A percentile compares a stretch with the other conserved stretches of the same genome.
Conservation (phyloP, 2,113 vertebrate genomes). For the Cranoglanis bouderius region DNA sequence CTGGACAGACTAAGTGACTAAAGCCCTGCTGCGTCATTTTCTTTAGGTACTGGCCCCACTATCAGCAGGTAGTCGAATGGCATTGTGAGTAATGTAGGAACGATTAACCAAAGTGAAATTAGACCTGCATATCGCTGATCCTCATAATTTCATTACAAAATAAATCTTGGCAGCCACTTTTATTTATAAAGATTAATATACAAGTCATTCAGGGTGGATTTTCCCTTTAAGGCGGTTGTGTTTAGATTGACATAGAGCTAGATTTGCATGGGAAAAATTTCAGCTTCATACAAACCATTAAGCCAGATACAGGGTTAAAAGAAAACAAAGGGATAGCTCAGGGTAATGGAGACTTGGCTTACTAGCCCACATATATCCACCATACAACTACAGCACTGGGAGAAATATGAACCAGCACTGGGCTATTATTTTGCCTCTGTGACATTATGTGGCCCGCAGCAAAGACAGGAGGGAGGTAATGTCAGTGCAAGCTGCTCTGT, state of each 20-base stretch:
- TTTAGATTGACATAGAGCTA: neutral
- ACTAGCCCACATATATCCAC: neutral
- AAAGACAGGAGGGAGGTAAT: neutral
- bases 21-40: neutral
- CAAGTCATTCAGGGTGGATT: neutral
- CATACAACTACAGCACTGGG: neutral
- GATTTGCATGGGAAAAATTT: neutral
- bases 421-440: slow-evolving; percentile 11
- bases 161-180: neutral
- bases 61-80: neutral
- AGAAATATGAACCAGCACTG: neutral
- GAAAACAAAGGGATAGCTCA: neutral
- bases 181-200: neutral
- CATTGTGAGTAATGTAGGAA: neutral
- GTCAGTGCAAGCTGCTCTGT: slow-evolving; percentile 26
- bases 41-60: neutral
- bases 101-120: neutral
- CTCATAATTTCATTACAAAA: neutral
- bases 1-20: neutral
- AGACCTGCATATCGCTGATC: neutral
- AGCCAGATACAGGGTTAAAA: neutral
- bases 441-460: slow-evolving; percentile 18
- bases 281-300: neutral
- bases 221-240: neutral
- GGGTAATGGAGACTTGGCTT: neutral